Conservation (phyloP, 2,888 invertebrate species). For the Ellobium chinense region DNA sequence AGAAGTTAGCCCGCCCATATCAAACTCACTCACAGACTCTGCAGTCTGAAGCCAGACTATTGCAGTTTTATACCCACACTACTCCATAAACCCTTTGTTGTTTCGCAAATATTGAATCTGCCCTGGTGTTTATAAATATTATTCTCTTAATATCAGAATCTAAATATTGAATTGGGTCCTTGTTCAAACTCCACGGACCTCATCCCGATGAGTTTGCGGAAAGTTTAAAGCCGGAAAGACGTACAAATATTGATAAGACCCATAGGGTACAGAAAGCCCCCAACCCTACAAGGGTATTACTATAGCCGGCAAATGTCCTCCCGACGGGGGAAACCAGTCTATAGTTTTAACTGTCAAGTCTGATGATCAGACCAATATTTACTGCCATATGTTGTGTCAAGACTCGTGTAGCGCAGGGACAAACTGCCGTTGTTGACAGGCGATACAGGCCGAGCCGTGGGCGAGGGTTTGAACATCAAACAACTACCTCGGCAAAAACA, state of each 20-base stretch:
- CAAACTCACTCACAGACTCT: not conserved
- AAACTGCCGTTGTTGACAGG: not conserved
- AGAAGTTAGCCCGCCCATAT: not conserved
- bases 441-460: not conserved
- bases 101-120: constrained; percentile 53
- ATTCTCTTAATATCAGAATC: constrained; percentile 53
- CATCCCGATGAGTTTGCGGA: constrained; percentile 44
- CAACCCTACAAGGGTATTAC: constrained; percentile 9
- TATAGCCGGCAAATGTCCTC: constrained; percentile 27
- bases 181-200: constrained; percentile 40
- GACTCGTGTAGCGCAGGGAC: not conserved
- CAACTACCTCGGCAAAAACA: not conserved
- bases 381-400: constrained; percentile 41
- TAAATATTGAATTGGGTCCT: constrained; percentile 51
- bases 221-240: constrained; percentile 48
- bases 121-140: constrained; percentile 54
- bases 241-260: constrained; percentile 51
- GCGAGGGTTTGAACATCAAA: constrained; percentile 5
- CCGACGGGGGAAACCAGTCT: not conserved
- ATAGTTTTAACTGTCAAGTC: constrained; percentile 39
- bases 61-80: constrained; percentile 45
- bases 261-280: constrained; percentile 19
- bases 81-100: constrained; percentile 45
- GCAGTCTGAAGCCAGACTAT: constrained; percentile 11
- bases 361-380: constrained; percentile 46